Percentiles rank a stretch among this genome's conserved stretches.
Conservation (phyloP, 2,113 vertebrate genomes). For the Nibea coibor region DNA sequence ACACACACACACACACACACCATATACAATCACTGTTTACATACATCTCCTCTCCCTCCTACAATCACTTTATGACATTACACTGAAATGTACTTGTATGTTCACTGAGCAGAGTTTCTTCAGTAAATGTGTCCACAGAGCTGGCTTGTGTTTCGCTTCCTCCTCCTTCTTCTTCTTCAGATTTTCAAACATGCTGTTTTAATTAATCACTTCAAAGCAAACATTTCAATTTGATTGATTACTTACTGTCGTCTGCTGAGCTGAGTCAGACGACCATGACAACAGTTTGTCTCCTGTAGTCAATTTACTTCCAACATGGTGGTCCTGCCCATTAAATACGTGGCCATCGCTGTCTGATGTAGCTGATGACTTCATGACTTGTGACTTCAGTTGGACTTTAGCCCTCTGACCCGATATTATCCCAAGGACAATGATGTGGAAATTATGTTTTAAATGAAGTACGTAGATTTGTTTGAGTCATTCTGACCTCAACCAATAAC, state of each 20-base stretch:
- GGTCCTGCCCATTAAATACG: neutral
- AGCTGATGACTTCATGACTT: neutral
- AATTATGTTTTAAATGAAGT: neutral
- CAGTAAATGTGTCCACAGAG: neutral
- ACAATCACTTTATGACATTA: neutral
- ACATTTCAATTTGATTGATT: neutral
- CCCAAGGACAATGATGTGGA: neutral
- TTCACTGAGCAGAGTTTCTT: slow-evolving; percentile 16
- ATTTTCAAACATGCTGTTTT: neutral
- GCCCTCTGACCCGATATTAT: neutral
- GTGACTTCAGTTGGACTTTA: neutral
- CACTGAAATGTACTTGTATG: slow-evolving; percentile 20
- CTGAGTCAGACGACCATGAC: neutral
- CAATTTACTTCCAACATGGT: neutral
- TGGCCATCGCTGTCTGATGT: neutral
- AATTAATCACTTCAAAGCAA: neutral
- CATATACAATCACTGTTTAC: no score
- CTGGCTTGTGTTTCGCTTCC: no score
- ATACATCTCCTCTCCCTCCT: neutral
- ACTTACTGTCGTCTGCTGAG: slow-evolving; percentile 1
- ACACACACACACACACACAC: slow-evolving; percentile 26
- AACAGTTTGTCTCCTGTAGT: neutral
- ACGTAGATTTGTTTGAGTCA: neutral
- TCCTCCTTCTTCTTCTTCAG: neutral
- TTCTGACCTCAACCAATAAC: no score